phyloP scores from a whole-genome alignment of 2,797 vertebrate genomes.

The Apodemus agrarius region DNA sequence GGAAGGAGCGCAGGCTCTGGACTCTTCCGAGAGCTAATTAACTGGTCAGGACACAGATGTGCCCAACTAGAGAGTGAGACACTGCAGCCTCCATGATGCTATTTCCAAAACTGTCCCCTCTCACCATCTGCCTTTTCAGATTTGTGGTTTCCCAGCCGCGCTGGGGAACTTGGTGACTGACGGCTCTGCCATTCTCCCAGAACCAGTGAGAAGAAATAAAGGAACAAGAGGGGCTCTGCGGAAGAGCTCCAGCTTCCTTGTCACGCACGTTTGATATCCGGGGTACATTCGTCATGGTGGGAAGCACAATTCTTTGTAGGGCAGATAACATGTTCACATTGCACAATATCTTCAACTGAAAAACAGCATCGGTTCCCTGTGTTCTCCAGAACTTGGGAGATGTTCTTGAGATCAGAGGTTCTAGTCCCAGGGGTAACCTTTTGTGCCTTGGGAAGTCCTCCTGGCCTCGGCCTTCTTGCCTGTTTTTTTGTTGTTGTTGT shows the following conservation, averaged over 20 bases:
- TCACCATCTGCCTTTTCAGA: neutral
- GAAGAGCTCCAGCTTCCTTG: neutral
- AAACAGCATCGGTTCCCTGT: neutral
- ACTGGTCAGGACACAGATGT: neutral
- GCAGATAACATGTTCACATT: neutral
- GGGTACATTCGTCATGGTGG: neutral
- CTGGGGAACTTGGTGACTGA: neutral
- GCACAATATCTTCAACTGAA: conserved; percentile 4
- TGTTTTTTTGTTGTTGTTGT: neutral
- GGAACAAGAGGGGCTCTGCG: neutral
- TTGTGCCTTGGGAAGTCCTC: conserved; percentile 5
- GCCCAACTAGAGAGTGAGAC: neutral
- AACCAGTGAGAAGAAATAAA: neutral
- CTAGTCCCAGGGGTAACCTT: neutral
- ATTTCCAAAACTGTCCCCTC: neutral
- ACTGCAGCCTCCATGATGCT: neutral
- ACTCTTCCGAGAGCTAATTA: neutral
- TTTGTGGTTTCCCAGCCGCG: neutral
- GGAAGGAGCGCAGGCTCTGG: neutral
- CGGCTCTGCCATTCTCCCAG: neutral
- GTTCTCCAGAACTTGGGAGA: neutral
- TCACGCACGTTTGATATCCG: neutral
- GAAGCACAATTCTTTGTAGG: neutral
- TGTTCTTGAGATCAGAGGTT: neutral
- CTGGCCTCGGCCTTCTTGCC: neutral